phyloP scores from a whole-genome alignment of 2,113 vertebrate species.

The Barnardius zonarius region DNA sequence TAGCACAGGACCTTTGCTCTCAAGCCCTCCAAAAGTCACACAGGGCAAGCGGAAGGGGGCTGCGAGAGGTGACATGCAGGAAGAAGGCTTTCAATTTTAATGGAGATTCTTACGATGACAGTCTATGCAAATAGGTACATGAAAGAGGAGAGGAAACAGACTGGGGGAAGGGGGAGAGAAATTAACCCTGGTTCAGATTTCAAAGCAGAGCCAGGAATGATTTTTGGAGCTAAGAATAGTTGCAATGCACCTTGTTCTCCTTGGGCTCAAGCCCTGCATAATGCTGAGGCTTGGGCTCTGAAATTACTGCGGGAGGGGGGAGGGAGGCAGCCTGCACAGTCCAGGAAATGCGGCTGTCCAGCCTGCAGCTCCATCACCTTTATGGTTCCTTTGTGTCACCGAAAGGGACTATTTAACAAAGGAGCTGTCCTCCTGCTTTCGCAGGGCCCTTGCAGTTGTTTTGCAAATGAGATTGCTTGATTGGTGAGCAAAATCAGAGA shows the following conservation, averaged over 20 bases:
- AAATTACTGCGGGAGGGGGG: neutral
- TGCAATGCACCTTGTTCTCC: conserved; percentile 39
- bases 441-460: conserved; percentile 43
- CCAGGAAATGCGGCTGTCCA: neutral
- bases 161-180: conserved; percentile 45
- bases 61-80: conserved; percentile 57
- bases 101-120: conserved; percentile 63
- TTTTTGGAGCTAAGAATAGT: conserved; percentile 55
- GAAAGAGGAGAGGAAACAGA: conserved; percentile 60
- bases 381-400: conserved; percentile 46
- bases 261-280: neutral
- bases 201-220: conserved; percentile 55
- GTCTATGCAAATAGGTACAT: conserved; percentile 67
- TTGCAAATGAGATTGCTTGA: conserved; percentile 66
- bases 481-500: conserved; percentile 54
- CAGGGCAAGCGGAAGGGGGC: conserved; percentile 62
- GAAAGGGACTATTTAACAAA: conserved; percentile 42
- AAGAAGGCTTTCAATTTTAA: conserved; percentile 68
- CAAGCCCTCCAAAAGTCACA: conserved; percentile 41
- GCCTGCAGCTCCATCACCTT: conserved; percentile 49
- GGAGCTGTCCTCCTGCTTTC: conserved; percentile 13
- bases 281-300: neutral
- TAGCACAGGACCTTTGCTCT: conserved; percentile 36
- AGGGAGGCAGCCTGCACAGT: neutral
- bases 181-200: conserved; percentile 57